Base-by-base conservation (phyloP, 2,113 vertebrate genomes). In the rat (Rattus norvegicus) region DNA sequence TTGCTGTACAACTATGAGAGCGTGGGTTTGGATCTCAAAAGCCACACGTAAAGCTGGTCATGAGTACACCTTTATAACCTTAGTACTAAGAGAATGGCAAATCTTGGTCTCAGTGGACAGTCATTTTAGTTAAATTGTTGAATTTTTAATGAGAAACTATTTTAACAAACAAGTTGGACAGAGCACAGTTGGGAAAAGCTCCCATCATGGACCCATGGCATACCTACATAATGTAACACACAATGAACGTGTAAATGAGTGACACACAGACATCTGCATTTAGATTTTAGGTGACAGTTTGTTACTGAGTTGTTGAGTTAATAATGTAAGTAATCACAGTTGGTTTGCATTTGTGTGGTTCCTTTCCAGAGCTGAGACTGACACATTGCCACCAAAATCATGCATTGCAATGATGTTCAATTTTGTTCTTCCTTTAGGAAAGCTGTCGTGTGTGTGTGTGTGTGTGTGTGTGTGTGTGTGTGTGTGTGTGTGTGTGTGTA, bases 321-420 rank as follows among this genome's bases (percentile, higher is more conserved):
- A 75, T 69, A 77, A 87, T 85, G 6, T 5, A 39, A 52, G 49
- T 94, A 33, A 12, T 69, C 39, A 89, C 72, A 83, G 7, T 83
- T 83, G 86, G 5, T 94, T 81, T 20, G 90, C 72, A n/a, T 91
- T 91, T 95, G 73, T 91, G 39, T 94, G n/a, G 30, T 79, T 90
- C 7, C 89, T 89, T 54, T 22, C 30, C 54, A 90, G 65, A 84
- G 19, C 89, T 95, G 69, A 77, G 72, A 92, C 52, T 86, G 56
- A 14, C 49, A 52, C 33, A 83, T 9, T 94, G 63, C 19, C 94
- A 52, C 59, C 85, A 84, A 49, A 85, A 47, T 75, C 65, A 85
- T 54, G n/a, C 19, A 43, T 61, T 39, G 7, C 52, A 16, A 0
- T 54, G 92, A n/a, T 79, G 79, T 24, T 6, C 2, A 5, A 0